phyloP scores from a whole-genome alignment of 2,797 vertebrate species.

The Melanotaenia parkinsoni region DNA sequence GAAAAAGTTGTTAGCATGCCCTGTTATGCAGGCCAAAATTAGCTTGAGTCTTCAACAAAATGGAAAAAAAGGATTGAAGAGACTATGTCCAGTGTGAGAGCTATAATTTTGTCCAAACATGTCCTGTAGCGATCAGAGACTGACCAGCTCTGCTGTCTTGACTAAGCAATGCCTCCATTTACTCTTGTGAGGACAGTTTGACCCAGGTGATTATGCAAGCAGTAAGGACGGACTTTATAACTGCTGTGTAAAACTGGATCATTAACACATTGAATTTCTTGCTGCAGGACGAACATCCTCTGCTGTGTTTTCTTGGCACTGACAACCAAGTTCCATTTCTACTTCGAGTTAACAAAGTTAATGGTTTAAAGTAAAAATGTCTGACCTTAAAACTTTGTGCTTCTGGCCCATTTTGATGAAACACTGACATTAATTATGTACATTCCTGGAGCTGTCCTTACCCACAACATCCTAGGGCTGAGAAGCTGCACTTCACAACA shows the following conservation, averaged over 20 bases:
- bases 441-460: too few species aligned
- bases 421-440: too few species aligned
- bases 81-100: neutral
- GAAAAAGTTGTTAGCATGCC: neutral
- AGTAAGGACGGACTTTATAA: neutral
- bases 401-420: neutral
- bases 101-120: slow-evolving; percentile 3
- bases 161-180: neutral
- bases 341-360: neutral
- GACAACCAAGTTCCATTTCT: too few species aligned
- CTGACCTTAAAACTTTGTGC: neutral
- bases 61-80: neutral
- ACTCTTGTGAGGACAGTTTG: neutral
- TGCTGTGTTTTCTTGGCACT: too few species aligned
- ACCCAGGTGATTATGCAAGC: neutral
- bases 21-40: neutral
- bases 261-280: slow-evolving; percentile 4
- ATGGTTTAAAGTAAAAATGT: neutral
- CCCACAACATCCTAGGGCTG: too few species aligned
- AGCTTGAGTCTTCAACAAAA: neutral
- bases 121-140: neutral
- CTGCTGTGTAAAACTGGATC: neutral
- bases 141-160: neutral
- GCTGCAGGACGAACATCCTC: neutral
- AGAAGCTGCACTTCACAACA: too few species aligned